These are phyloP conservation scores for Anorthoa munda DNA, from an alignment of 2,888 invertebrate species.

Conservation along the genomic window DNA sequence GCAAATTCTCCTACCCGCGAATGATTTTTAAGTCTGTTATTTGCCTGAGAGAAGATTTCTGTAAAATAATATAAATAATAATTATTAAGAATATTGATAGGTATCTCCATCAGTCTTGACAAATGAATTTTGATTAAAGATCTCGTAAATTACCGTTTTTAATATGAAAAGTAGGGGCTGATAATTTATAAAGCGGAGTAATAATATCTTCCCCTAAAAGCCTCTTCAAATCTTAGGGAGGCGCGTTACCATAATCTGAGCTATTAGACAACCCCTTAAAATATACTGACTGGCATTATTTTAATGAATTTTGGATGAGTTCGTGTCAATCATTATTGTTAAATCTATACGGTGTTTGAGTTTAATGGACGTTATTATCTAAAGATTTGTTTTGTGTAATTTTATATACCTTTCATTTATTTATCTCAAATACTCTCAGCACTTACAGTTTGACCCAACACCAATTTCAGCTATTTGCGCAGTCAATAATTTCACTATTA, in stretches of 20 bases:
- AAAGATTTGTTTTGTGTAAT: slow-evolving; percentile 6
- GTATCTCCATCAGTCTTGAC: no score
- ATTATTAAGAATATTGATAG: no score
- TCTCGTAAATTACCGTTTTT: slow-evolving; percentile 50
- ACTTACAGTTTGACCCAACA: no score
- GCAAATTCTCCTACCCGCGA: no score
- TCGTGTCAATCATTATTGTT: slow-evolving; percentile 48
- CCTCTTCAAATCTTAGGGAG: slow-evolving; percentile 53
- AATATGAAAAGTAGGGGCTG: slow-evolving; percentile 42
- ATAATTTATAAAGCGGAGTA: slow-evolving; percentile 50
- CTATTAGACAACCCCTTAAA: slow-evolving; percentile 58
- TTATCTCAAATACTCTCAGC: no score
- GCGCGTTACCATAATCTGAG: slow-evolving; percentile 54
- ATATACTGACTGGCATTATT: slow-evolving; percentile 55
- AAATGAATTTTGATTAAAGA: slow-evolving; percentile 33
- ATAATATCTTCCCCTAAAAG: slow-evolving; percentile 49
- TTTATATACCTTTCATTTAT: background rate
- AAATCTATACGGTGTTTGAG: slow-evolving; percentile 25
- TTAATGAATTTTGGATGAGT: slow-evolving; percentile 56
- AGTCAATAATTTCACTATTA: no score
- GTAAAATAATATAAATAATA: no score
- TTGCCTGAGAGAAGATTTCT: no score
- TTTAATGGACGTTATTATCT: slow-evolving; percentile 13
- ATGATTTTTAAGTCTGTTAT: no score
- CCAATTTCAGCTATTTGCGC: no score